Evolutionary conservation across 2,797 vertebrate species (phyloP).

Genomic region (Psittacula derbiana): DNA sequence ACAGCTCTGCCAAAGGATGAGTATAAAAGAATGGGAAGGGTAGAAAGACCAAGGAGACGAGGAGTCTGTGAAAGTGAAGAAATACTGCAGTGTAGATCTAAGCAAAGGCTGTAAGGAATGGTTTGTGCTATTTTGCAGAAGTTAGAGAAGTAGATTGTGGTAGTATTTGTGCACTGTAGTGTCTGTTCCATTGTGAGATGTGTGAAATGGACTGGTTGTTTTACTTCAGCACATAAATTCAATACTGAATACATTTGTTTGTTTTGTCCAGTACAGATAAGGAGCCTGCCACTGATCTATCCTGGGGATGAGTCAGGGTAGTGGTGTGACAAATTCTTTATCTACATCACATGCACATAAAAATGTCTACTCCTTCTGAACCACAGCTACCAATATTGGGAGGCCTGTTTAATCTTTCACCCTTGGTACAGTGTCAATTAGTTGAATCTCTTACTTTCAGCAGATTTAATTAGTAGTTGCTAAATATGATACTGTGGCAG

Average conservation of each 20-base stretch:
- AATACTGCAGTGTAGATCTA: not conserved
- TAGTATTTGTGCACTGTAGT: not conserved
- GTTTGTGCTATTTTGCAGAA: not conserved
- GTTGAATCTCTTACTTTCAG: not conserved
- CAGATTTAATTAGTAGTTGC: not conserved
- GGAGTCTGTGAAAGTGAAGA: not conserved
- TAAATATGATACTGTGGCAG: conserved; percentile 12
- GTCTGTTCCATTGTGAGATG: not conserved
- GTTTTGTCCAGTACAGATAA: conserved; percentile 28
- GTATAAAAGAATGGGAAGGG: not conserved
- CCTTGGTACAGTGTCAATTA: not conserved
- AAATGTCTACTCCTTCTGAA: not conserved
- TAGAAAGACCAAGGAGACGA: not conserved
- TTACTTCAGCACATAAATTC: not conserved
- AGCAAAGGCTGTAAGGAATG: not conserved
- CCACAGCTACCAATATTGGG: not conserved
- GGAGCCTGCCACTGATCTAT: conserved; percentile 14
- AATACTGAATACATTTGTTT: conserved; percentile 37
- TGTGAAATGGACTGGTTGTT: conserved; percentile 2
- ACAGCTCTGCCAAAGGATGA: not conserved
- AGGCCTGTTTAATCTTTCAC: not conserved
- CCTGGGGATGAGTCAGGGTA: not conserved
- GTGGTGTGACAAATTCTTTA: not conserved
- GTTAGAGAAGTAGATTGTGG: not conserved
- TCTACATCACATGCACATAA: not conserved